Evolutionary conservation across 2,797 vertebrate species (phyloP).

Genomic region (Melopsittacus undulatus): DNA sequence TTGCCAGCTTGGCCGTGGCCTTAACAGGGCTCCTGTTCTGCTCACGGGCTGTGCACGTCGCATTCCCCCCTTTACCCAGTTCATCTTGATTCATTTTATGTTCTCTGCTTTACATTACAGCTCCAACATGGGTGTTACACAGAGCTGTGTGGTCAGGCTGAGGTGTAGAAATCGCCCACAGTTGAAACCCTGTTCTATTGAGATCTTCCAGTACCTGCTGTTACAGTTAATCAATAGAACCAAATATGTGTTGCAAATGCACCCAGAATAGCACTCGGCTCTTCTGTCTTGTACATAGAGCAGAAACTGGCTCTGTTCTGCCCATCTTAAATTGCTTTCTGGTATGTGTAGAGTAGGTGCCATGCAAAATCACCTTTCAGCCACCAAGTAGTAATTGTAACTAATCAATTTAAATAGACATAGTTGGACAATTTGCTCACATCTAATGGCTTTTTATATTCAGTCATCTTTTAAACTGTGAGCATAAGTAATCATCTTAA

Average conservation of each 20-base stretch:
- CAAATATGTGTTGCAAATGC: background rate
- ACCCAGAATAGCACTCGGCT: background rate
- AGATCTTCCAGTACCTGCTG: background rate
- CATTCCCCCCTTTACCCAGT: fast-evolving
- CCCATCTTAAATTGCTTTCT: background rate
- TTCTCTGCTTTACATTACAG: background rate
- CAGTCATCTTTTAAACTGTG: background rate
- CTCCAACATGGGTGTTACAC: fast-evolving
- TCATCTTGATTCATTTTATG: fast-evolving
- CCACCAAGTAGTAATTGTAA: background rate
- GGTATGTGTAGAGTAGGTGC: background rate
- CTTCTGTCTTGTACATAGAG: fast-evolving
- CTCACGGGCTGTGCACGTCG: fast-evolving
- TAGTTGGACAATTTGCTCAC: background rate
- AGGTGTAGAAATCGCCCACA: fast-evolving
- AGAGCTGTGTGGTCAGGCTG: fast-evolving
- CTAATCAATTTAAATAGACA: background rate
- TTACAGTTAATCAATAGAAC: background rate
- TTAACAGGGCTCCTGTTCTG: background rate
- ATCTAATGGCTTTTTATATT: background rate
- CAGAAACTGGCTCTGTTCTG: fast-evolving
- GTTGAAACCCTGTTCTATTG: background rate
- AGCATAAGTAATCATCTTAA: background rate
- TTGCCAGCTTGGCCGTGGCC: background rate
- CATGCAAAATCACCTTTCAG: background rate